These are phyloP conservation scores for Anhinga anhinga DNA, from an alignment of 2,113 vertebrate species.

Conservation along the genomic window DNA sequence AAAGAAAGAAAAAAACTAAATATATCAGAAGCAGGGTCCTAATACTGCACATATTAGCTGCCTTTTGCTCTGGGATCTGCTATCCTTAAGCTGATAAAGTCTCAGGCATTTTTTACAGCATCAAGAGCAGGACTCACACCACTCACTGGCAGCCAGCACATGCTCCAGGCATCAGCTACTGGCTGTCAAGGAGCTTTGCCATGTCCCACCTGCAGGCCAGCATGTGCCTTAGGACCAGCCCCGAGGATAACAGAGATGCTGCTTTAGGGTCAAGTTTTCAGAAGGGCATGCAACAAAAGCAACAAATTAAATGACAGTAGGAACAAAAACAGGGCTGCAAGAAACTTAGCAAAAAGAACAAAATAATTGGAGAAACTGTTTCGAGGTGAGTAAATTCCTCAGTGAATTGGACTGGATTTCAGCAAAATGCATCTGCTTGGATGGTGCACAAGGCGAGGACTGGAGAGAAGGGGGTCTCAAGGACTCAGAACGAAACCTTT, in stretches of 20 bases:
- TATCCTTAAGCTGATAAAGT: fast-evolving
- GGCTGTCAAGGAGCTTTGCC: background rate
- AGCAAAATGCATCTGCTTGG: fast-evolving
- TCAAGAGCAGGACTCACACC: fast-evolving
- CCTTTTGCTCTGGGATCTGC: background rate
- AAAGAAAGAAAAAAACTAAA: background rate
- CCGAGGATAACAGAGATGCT: fast-evolving
- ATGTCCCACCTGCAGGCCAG: background rate
- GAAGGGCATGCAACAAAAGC: background rate
- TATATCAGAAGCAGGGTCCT: background rate
- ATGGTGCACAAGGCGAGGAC: fast-evolving
- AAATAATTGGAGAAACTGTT: background rate
- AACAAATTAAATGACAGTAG: background rate
- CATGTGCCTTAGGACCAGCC: background rate
- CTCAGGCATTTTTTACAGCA: background rate
- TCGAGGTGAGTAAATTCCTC: background rate
- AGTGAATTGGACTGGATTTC: background rate
- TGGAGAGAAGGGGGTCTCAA: background rate
- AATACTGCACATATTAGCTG: background rate
- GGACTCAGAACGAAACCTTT: background rate
- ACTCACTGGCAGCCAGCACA: fast-evolving
- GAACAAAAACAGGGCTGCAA: background rate
- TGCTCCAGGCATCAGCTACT: background rate
- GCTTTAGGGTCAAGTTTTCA: background rate
- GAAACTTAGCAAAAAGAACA: background rate